These are phyloP conservation scores for Deroplatys truncata DNA, from an alignment of 2,888 invertebrate species.

Conservation along the genomic window DNA sequence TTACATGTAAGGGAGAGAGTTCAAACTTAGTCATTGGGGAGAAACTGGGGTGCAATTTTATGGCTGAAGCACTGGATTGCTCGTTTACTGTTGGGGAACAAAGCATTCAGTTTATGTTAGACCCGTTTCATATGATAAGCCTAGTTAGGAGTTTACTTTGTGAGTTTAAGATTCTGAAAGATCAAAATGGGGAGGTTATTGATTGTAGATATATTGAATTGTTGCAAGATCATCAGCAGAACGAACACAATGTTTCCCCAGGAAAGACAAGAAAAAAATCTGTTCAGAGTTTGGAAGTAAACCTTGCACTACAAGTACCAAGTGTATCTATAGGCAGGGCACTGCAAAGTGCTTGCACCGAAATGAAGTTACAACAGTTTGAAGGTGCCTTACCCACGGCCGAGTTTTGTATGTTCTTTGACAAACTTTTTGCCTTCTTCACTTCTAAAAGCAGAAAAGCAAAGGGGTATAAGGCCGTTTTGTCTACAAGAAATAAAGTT, in stretches of 20 bases:
- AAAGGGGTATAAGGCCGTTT: not conserved
- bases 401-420: not conserved
- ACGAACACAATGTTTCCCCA: not conserved
- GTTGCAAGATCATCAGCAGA: not conserved
- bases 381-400: not conserved
- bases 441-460: not conserved
- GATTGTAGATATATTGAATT: not conserved
- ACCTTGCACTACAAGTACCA: not conserved
- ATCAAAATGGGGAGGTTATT: not conserved
- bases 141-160: too few relatives aligned
- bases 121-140: not conserved
- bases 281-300: not conserved
- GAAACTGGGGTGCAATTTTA: not conserved
- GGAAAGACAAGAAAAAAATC: not conserved
- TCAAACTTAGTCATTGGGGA: not conserved
- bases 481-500: not conserved
- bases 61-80: not conserved
- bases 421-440: not conserved
- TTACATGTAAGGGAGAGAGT: not conserved
- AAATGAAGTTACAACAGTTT: not conserved
- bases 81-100: not conserved
- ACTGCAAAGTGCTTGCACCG: not conserved
- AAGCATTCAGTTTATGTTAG: not conserved
- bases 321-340: not conserved
- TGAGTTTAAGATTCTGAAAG: not conserved